Percentiles rank a stretch among this genome's conserved stretches.
These are phyloP conservation scores for Xenopus petersii DNA, from an alignment of 2,797 vertebrate species.

Conservation along the genomic window DNA sequence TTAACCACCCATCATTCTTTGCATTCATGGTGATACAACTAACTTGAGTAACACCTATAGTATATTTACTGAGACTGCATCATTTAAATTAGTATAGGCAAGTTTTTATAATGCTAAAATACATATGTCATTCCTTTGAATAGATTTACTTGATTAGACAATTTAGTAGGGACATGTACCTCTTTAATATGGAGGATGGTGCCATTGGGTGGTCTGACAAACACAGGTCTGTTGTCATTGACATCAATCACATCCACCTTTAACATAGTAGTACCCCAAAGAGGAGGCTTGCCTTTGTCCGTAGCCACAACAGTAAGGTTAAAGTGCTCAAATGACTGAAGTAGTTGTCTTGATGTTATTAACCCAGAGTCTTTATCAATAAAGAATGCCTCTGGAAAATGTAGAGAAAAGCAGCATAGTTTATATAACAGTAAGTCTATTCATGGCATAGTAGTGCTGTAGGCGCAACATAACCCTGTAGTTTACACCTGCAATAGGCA, in stretches of 20 bases:
- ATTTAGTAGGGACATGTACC: slow-evolving; percentile 58
- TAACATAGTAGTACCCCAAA: slow-evolving; percentile 86
- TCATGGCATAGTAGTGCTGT: too few species aligned
- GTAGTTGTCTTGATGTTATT: slow-evolving; percentile 78
- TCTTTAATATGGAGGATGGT: slow-evolving; percentile 91
- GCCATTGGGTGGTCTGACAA: slow-evolving; percentile 87
- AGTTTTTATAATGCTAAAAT: too few species aligned
- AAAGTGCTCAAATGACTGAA: slow-evolving; percentile 90
- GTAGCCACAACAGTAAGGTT: slow-evolving; percentile 93
- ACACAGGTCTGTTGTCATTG: slow-evolving; percentile 93
- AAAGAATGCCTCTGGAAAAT: slow-evolving; percentile 80
- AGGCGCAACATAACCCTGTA: too few species aligned
- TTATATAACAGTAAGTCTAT: too few species aligned
- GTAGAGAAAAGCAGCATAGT: not conserved
- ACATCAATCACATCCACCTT: slow-evolving; percentile 89
- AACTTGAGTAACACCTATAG: too few species aligned
- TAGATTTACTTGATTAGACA: too few species aligned
- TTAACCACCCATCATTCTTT: too few species aligned
- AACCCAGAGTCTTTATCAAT: slow-evolving; percentile 83
- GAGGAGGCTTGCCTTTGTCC: slow-evolving; percentile 81
- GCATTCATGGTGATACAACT: too few species aligned
- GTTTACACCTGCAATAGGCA: too few species aligned
- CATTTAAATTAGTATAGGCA: too few species aligned
- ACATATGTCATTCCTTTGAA: too few species aligned
- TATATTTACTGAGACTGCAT: too few species aligned